phyloP scores from a whole-genome alignment of 2,797 vertebrate species.

The Triplophysa yarkandensis region DNA sequence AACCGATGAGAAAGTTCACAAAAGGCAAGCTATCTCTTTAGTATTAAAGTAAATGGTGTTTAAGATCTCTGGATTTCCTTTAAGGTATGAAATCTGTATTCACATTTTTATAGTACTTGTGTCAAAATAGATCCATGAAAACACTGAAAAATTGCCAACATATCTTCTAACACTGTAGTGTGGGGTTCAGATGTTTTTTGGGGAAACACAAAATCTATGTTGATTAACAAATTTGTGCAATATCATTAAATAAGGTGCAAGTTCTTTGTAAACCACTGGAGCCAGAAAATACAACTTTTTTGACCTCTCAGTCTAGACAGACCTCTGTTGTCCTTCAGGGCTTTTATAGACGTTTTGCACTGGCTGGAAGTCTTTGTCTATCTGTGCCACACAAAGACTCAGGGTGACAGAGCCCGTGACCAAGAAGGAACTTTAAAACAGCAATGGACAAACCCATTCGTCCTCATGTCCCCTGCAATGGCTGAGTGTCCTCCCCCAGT shows the following conservation, averaged over 20 bases:
- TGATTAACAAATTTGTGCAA: slow-evolving; percentile 6
- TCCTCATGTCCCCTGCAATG: slow-evolving; percentile 79
- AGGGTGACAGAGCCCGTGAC: slow-evolving; percentile 51
- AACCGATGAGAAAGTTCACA: background rate
- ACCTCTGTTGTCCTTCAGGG: slow-evolving; percentile 13
- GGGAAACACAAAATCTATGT: slow-evolving; percentile 34
- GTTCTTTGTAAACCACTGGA: slow-evolving; percentile 24
- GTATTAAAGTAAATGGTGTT: slow-evolving; percentile 11
- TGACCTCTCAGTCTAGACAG: slow-evolving; percentile 17
- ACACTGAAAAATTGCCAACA: slow-evolving; percentile 37
- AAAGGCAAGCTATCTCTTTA: background rate
- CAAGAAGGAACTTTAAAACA: slow-evolving; percentile 49
- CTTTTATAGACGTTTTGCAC: slow-evolving; percentile 23
- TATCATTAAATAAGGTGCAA: slow-evolving; percentile 47
- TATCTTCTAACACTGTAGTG: slow-evolving; percentile 37
- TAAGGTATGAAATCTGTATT: slow-evolving; percentile 23
- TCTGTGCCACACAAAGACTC: slow-evolving; percentile 57
- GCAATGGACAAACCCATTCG: slow-evolving; percentile 75
- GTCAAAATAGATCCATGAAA: slow-evolving; percentile 17
- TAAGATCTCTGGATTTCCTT: background rate
- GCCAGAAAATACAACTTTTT: background rate
- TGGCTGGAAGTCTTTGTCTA: slow-evolving; percentile 26
- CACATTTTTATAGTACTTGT: slow-evolving; percentile 37
- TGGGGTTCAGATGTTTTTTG: slow-evolving; percentile 44
- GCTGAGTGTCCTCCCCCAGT: slow-evolving; percentile 66